Conservation (phyloP, 2,888 invertebrate species). For the Eupeodes luniger region DNA sequence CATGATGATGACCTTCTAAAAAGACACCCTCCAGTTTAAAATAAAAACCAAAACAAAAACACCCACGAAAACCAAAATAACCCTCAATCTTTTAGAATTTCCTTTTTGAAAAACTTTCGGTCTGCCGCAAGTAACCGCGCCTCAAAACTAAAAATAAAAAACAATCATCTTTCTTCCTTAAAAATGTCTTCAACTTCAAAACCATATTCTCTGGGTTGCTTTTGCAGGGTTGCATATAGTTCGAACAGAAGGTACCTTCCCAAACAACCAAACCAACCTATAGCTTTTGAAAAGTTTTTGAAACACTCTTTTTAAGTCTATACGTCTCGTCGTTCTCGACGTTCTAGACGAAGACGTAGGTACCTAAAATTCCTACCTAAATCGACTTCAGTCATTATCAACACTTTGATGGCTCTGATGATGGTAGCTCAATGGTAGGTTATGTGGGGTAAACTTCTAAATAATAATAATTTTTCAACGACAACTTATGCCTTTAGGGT, state of each 20-base stretch:
- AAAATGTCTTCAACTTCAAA: constrained; percentile 4
- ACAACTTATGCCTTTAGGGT: background rate
- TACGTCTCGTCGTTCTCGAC: background rate
- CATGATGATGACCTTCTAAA: constrained; percentile 6
- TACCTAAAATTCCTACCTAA: background rate
- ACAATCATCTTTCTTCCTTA: constrained; percentile 8
- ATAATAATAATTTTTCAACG: constrained; percentile 25
- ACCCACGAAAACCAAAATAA: background rate
- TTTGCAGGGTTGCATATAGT: background rate
- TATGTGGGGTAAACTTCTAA: constrained; percentile 18
- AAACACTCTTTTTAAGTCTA: constrained; percentile 7
- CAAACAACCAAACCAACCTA: background rate
- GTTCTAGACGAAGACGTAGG: no score
- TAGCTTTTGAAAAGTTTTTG: background rate
- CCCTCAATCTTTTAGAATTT: constrained; percentile 9
- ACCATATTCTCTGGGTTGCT: background rate
- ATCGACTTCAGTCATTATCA: constrained; percentile 34
- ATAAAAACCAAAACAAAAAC: background rate
- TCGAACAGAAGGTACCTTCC: background rate
- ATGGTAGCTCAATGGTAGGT: background rate
- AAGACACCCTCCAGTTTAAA: background rate
- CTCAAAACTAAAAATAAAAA: constrained; percentile 10
- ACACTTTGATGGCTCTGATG: constrained; percentile 7
- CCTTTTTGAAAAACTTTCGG: constrained; percentile 18
- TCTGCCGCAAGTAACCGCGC: background rate